phyloP scores from a whole-genome alignment of 2,113 vertebrate species.

The Leucosticte australis region DNA sequence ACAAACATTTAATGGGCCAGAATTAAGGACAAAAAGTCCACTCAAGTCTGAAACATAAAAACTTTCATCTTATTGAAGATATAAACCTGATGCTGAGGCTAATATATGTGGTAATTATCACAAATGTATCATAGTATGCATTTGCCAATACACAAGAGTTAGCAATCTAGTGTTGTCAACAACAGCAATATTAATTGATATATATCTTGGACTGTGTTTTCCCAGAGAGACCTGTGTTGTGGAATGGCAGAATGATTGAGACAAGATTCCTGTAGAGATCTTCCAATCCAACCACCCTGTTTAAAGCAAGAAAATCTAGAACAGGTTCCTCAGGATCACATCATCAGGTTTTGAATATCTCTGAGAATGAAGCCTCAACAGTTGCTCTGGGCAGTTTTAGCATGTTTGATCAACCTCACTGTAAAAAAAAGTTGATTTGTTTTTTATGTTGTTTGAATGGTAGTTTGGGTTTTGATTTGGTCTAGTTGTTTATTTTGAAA shows the following conservation, averaged over 20 bases:
- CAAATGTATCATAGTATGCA: neutral
- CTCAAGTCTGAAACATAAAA: neutral
- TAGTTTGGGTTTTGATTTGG: neutral
- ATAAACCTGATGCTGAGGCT: neutral
- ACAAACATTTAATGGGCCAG: neutral
- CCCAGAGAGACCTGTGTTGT: neutral
- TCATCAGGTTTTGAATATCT: neutral
- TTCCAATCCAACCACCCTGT: neutral
- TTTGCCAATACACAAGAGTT: neutral
- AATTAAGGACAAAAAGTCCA: neutral
- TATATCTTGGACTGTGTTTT: neutral
- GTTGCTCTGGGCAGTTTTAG: neutral
- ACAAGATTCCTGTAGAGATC: neutral
- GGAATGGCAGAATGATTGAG: neutral
- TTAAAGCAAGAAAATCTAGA: neutral
- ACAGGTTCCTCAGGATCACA: neutral
- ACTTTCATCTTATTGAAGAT: neutral
- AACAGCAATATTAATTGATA: neutral
- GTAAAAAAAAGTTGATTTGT: neutral
- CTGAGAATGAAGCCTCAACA: neutral
- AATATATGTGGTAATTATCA: neutral
- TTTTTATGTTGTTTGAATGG: neutral
- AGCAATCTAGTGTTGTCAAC: neutral
- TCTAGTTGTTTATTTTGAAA: neutral
- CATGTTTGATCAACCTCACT: neutral